Base-by-base conservation (phyloP, 2,113 vertebrate genomes). In the Corythornis madagascariensis region DNA sequence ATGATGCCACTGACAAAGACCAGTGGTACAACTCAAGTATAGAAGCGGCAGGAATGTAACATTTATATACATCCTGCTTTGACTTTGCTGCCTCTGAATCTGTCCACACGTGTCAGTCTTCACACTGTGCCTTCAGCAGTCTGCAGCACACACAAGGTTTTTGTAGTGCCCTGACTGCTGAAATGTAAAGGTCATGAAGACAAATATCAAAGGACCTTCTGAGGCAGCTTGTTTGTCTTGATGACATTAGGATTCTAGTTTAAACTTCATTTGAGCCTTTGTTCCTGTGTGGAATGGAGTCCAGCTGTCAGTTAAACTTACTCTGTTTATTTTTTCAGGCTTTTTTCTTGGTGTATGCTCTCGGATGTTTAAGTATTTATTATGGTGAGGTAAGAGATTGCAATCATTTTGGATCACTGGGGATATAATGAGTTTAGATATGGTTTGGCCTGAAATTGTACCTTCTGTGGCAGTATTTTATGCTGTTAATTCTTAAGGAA, bases 301-400 rank as follows among this genome's bases (percentile, higher is more conserved):
- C 17, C 25, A 33, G n/a, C n/a, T 74, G 2, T 61, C 50, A 57
- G 24, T 45, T 84, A 56, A 75, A 76, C 6, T 45, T 18, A 28
- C 7, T 96, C 72, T 89, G 25, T 76, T 77, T 95, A 57, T 82
- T 56, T 96, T 89, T 96, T 64, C 95, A 99, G 99, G 98, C 99
- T n/a, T 99, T 99, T 97, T 99, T 99, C 96, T 97, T 99, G 96
- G 98, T 98, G 18, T 99, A 99, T 67, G 98, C 98, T 24, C 96
- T 99, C 77, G 99, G 99, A 75, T 99, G 98, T 76, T 97, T 99
- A 67, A 99, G 98, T 55, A 95, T 99, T 95, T 98, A 97, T 96
- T 96, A 97, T 17, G 92, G 97, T 59, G 97, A 99, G 98, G 99
- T 99, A 97, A 97, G 97, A 76, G 66, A 42, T 17, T 20, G 7